These are phyloP conservation scores for Lamellibrachia satsuma DNA, from an alignment of 2,888 invertebrate genomes.

Conservation along the genomic window DNA sequence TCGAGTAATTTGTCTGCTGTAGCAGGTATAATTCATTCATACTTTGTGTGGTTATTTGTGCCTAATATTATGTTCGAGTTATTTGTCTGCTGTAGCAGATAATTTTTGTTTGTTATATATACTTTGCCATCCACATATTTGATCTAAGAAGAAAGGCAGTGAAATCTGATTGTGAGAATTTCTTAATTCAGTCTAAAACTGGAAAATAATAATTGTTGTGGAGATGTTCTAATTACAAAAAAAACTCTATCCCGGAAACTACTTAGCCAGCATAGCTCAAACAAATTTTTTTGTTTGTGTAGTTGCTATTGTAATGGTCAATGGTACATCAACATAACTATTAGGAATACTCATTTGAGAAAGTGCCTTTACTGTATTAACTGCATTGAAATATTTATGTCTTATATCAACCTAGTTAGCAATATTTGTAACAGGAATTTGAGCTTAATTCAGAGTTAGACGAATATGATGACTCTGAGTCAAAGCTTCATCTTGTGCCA, in stretches of 20 bases:
- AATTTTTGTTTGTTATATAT: too few relatives aligned
- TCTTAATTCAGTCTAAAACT: neutral
- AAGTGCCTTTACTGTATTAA: neutral
- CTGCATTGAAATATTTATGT: neutral
- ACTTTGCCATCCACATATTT: too few relatives aligned
- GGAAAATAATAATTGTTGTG: neutral
- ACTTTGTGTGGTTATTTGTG: too few relatives aligned
- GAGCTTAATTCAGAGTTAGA: neutral
- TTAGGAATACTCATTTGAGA: neutral
- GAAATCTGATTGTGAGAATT: neutral
- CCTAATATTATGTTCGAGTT: too few relatives aligned
- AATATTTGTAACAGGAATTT: neutral
- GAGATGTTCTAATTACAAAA: neutral
- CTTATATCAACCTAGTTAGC: too few relatives aligned
- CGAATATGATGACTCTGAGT: neutral
- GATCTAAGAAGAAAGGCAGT: neutral
- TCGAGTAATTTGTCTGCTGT: too few relatives aligned
- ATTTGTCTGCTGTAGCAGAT: too few relatives aligned
- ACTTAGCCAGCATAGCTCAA: neutral
- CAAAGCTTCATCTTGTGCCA: neutral
- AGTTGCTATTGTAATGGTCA: neutral
- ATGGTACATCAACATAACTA: neutral
- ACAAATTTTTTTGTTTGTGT: neutral
- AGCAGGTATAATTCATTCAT: too few relatives aligned
- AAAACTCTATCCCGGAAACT: neutral